These are phyloP conservation scores for Potamarius usumacintae DNA, from an alignment of 2,113 vertebrate species.

Conservation along the genomic window DNA sequence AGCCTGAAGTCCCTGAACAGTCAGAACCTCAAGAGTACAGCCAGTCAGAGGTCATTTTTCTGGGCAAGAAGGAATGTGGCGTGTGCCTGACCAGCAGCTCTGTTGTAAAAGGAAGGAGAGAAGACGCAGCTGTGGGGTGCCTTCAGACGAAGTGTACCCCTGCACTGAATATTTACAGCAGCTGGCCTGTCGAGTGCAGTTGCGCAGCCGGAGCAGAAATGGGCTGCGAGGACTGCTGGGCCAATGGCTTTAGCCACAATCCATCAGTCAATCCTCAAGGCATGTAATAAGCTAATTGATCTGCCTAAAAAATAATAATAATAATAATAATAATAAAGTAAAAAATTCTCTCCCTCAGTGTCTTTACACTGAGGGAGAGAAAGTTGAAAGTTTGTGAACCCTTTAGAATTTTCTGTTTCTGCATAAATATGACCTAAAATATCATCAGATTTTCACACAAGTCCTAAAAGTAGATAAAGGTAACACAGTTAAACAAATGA, in stretches of 20 bases:
- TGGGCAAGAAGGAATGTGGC: constrained; percentile 10
- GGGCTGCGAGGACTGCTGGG: constrained; percentile 60
- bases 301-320: not conserved
- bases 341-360: too few species aligned
- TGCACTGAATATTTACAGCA: constrained; percentile 49
- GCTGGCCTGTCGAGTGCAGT: constrained; percentile 63
- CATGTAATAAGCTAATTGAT: constrained; percentile 28
- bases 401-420: too few species aligned
- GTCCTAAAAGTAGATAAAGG: too few species aligned
- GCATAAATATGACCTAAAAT: too few species aligned
- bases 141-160: constrained; percentile 13
- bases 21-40: constrained; percentile 62
- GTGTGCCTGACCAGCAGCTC: not conserved
- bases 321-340: too few species aligned
- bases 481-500: too few species aligned
- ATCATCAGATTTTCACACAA: too few species aligned
- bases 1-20: constrained; percentile 20
- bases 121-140: not conserved
- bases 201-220: constrained; percentile 37
- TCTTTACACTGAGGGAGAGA: too few species aligned
- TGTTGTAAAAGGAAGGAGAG: not conserved
- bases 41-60: constrained; percentile 72
- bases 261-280: constrained; percentile 24
- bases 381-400: too few species aligned
- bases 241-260: constrained; percentile 53